Evolutionary conservation across 37 sponge, comb jelly and placozoan genomes (phyloP), one percentile per base, ranked within the genome.

Genomic region (Ianthella basta): DNA sequence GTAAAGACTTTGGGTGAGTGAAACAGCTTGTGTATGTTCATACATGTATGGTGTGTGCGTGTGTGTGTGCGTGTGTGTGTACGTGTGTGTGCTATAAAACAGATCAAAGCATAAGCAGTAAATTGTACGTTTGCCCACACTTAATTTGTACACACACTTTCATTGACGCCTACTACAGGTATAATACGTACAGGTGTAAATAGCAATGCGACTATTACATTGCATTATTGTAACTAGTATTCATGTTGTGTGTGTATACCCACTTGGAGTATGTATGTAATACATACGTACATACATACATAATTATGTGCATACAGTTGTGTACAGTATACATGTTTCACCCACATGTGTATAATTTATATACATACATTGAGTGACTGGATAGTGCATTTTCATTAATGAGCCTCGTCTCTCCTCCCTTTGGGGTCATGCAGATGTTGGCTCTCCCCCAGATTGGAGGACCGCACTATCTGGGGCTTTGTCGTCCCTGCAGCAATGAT

Each of bases 381-480:
- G n/a, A 44, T 44, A 44, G 6, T 44, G 50, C 8, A 44, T 44
- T 44, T 8, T 44, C 50, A 44, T 44, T 3, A 44, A 44, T 44
- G 8, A 44, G 50, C 50, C 3, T 44, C 8, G 50, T 44, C 10
- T 29, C 13, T 63, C 27, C 24, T 27, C 8, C 64, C 5, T 63
- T 12, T 27, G 3, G 27, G 3, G 27, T 63, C 13, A 5, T 33
- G 0, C 73, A 91, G 91, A 57, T 91, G 91, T 44, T 91, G 91
- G 91, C 56, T 91, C 34, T 83, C 91, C 13, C 72, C 75, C 0
- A 3, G 50, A 8, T 44, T 44, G 50, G n/a, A 57, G 16, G 79
- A 78, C 38, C 86, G 89, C 59, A 36, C 79, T 0, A 91, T 88
- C 50, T 91, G 85, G 85, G 92, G 83, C 0, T 91, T 91, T 67